A percentile compares a stretch with the other conserved stretches of the same genome.
Conservation (phyloP, 2,888 invertebrate genomes). For the Cistogaster globosa region DNA sequence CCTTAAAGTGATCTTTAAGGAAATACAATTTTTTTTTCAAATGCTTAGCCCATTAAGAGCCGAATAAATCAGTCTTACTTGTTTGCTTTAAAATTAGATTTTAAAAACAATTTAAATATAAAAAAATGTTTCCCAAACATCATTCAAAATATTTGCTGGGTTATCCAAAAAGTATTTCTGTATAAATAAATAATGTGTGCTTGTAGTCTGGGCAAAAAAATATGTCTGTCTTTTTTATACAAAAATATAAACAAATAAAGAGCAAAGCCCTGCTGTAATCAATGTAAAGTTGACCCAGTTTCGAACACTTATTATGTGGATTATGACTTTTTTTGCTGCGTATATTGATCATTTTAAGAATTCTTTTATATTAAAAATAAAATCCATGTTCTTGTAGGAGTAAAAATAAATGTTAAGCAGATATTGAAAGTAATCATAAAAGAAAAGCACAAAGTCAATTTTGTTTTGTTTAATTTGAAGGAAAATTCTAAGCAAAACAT, state of each 20-base stretch:
- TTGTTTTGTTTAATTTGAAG: constrained; percentile 20
- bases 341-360: constrained; percentile 54
- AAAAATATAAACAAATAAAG: constrained; percentile 50
- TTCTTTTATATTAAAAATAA: constrained; percentile 23
- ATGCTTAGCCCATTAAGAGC: too few relatives aligned
- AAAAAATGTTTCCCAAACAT: not conserved
- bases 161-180: constrained; percentile 14
- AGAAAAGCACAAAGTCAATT: not conserved
- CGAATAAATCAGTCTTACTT: too few relatives aligned
- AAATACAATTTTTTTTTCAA: too few relatives aligned
- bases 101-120: too few relatives aligned
- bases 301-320: constrained; percentile 56
- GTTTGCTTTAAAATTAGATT: too few relatives aligned
- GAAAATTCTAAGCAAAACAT: constrained; percentile 21
- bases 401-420: constrained; percentile 17
- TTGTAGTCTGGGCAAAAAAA: constrained; percentile 57
- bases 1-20: too few relatives aligned
- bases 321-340: constrained; percentile 8
- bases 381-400: not conserved
- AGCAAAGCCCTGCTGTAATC: constrained; percentile 68
- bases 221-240: constrained; percentile 16
- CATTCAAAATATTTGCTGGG: constrained; percentile 26
- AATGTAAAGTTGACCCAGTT: constrained; percentile 70
- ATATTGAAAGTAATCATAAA: not conserved
- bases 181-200: constrained; percentile 21